Base-by-base conservation (phyloP, 1,140 invertebrate genomes). In the Drosophila suzukii region DNA sequence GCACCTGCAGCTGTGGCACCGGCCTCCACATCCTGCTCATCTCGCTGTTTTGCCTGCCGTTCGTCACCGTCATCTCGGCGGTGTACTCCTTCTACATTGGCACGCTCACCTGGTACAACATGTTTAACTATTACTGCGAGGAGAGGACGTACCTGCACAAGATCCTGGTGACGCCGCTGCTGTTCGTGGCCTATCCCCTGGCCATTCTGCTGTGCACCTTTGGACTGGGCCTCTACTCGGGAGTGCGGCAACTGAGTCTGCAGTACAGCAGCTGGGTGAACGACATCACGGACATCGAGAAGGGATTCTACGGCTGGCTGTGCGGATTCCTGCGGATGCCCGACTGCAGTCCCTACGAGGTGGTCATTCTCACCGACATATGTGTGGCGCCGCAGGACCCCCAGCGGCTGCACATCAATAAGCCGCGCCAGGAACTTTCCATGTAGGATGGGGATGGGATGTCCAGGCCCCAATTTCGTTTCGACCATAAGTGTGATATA, bases 261-360 rank as follows among this genome's bases (percentile, higher is more conserved):
- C 94, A 94, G 80, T 95, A 94, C 57, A 93, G 93, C 36, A 94
- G 94, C 51, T 96, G 96, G 96, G 93, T 93, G 78, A 94, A 94
- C 72, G 95, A 96, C 92, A 94, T 96, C 8, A 94, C 94, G 60
- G 96, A 96, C 92, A 95, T 95, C 81, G 96, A 96, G 71, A 96
- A 96, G 92, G 96, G 96, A 1, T 96, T 96, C 92, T 96, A 96
- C 84, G 96, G 96, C 30, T 96, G 96, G 96, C 92, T 96, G 36
- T 96, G 96, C 92, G 94, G 94, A 44, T 93, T 94, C 44, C 76
- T 96, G 24, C 93, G 94, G 67, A 92, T 96, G 67, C 94, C 95
- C 56, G 95, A 96, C 80, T 97, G 96, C 84, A 92, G 85, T 41
- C 89, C 88, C 24, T 90, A 91, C 46, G 89, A 92, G 62, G 91